phyloP scores from a whole-genome alignment of 2,888 invertebrate species.

The Agelastica alni region DNA sequence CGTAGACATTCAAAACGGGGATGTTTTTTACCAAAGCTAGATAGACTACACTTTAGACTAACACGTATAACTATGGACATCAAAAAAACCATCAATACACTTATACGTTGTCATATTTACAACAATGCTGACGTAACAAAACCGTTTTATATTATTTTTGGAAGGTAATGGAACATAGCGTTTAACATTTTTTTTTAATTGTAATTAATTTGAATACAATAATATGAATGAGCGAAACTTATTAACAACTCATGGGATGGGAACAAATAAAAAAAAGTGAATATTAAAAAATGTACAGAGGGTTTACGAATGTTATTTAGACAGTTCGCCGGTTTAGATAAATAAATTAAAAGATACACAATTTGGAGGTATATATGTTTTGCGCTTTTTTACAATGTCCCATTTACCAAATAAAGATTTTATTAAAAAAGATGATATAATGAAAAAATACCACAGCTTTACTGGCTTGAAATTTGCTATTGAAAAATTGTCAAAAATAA shows the following conservation, averaged over 20 bases:
- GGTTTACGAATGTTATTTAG: conserved; percentile 23
- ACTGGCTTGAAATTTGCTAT: conserved; percentile 4
- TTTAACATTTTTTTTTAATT: no score
- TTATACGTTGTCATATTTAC: conserved; percentile 54
- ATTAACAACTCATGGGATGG: conserved; percentile 18
- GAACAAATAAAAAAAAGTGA: conserved; percentile 12
- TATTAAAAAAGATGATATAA: conserved; percentile 2
- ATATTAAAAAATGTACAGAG: conserved; percentile 6
- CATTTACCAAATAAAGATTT: conserved; percentile 8
- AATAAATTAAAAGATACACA: not conserved
- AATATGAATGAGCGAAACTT: conserved; percentile 19
- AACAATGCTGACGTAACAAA: conserved; percentile 42
- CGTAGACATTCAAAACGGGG: conserved; percentile 14
- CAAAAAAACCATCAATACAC: conserved; percentile 51
- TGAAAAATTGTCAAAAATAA: conserved; percentile 22
- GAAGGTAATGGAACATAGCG: conserved; percentile 30
- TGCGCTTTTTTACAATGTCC: conserved; percentile 5
- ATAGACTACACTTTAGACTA: conserved; percentile 38
- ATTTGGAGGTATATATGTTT: not conserved
- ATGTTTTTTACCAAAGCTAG: conserved; percentile 30
- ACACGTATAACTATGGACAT: conserved; percentile 50
- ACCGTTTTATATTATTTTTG: conserved; percentile 26
- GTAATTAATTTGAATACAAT: conserved; percentile 17
- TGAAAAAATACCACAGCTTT: conserved; percentile 14
- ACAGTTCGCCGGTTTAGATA: not conserved